Evolutionary conservation across 1,140 invertebrate species (phyloP).

Genomic region (Bradysia coprophila): DNA sequence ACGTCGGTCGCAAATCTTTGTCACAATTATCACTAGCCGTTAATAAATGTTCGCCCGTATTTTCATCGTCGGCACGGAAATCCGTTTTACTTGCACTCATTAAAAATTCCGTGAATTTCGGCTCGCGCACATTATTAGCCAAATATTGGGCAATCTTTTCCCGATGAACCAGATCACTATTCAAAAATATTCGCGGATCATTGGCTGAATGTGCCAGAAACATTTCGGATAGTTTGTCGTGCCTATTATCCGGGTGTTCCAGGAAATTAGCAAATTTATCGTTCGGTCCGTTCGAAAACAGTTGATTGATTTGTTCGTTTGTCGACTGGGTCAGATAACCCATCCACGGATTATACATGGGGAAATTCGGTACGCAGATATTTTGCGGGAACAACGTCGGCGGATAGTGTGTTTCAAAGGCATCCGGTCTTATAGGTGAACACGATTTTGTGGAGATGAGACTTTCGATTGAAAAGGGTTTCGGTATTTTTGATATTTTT

Average conservation of each 20-base stretch:
- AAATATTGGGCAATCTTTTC: constrained; percentile 1
- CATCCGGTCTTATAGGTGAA: constrained; percentile 2
- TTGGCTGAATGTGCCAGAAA: background rate
- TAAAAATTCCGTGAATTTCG: constrained; percentile 1
- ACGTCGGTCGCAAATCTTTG: background rate
- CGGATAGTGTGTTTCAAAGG: constrained; percentile 5
- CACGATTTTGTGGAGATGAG: constrained; percentile 15
- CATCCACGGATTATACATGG: constrained; percentile 22
- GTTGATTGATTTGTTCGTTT: constrained; percentile 17
- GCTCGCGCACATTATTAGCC: background rate
- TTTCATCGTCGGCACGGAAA: background rate
- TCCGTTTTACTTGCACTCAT: background rate
- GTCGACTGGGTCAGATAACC: constrained; percentile 21
- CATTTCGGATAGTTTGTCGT: background rate
- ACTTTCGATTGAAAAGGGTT: constrained; percentile 22
- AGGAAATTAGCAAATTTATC: background rate
- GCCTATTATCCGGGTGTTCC: background rate
- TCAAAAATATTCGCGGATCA: background rate
- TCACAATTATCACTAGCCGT: background rate
- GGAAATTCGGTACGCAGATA: constrained; percentile 19
- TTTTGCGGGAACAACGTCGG: constrained; percentile 8
- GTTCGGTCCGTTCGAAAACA: constrained; percentile 15
- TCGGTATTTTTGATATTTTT: constrained; percentile 14
- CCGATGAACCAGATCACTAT: background rate
- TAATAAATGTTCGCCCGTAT: background rate